Conservation (phyloP, 2,888 invertebrate species). For the Boloria euphrosyne region DNA sequence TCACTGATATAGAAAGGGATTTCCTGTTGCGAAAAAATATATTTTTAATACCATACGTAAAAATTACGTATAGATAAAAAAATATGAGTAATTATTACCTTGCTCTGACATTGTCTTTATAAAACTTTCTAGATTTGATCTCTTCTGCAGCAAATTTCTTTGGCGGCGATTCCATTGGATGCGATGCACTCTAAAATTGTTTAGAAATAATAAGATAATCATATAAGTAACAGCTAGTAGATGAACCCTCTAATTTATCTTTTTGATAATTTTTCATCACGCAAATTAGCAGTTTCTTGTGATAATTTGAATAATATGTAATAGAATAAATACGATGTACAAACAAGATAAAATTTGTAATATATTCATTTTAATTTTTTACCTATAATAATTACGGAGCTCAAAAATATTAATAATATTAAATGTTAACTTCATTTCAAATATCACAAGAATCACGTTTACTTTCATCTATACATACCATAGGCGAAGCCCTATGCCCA, state of each 20-base stretch:
- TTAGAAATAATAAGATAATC: conserved; percentile 38
- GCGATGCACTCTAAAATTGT: conserved; percentile 30
- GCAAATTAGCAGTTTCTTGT: too few relatives aligned
- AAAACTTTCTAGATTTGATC: conserved; percentile 52
- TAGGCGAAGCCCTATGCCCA: conserved; percentile 22
- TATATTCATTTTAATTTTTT: too few relatives aligned
- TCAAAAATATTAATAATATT: too few relatives aligned
- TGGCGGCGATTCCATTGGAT: conserved; percentile 64
- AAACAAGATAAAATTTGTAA: too few relatives aligned
- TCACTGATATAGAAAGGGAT: conserved; percentile 68
- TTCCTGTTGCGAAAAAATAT: conserved; percentile 51
- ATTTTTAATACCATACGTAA: background rate
- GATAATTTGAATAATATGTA: too few relatives aligned
- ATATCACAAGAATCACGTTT: too few relatives aligned
- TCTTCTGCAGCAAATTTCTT: conserved; percentile 64
- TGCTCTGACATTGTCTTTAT: conserved; percentile 68
- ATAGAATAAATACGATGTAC: too few relatives aligned
- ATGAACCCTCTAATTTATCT: background rate
- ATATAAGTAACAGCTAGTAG: background rate
- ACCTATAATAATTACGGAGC: too few relatives aligned
- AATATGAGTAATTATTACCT: conserved; percentile 52
- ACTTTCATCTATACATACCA: conserved; percentile 5
- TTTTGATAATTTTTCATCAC: too few relatives aligned
- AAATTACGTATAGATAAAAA: background rate
- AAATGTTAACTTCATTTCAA: too few relatives aligned